Percentiles rank a stretch among this genome's conserved stretches.
Conservation (phyloP, 2,888 invertebrate species). For the Melitaea athalia region DNA sequence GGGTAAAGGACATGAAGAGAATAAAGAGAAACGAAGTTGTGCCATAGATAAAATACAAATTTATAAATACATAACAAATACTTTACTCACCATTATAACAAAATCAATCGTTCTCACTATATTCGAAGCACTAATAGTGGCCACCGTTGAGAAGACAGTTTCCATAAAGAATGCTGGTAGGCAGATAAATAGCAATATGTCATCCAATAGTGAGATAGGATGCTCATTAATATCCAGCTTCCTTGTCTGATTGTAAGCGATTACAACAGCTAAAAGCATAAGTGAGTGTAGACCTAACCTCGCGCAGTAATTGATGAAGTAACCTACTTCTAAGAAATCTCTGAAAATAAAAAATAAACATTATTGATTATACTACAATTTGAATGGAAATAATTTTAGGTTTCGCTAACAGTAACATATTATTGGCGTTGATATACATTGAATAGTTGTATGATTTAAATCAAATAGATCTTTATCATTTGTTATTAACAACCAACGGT, state of each 20-base stretch:
- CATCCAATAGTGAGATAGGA: conserved; percentile 85
- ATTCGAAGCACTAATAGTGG: conserved; percentile 81
- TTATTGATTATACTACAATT: not conserved
- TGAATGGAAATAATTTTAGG: too few relatives aligned
- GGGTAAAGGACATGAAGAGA: too few relatives aligned
- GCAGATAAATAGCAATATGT: conserved; percentile 86
- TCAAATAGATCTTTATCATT: too few relatives aligned
- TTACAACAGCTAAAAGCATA: conserved; percentile 82
- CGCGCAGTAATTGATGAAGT: conserved; percentile 76
- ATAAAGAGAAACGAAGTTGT: too few relatives aligned
- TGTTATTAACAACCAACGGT: too few relatives aligned
- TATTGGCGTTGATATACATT: too few relatives aligned
- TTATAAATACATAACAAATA: too few relatives aligned
- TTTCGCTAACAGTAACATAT: too few relatives aligned
- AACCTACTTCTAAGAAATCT: conserved; percentile 72
- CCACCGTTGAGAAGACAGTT: conserved; percentile 85
- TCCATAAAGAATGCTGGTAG: conserved; percentile 88
- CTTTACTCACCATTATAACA: conserved; percentile 77
- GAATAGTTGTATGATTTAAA: too few relatives aligned
- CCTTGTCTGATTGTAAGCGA: conserved; percentile 84
- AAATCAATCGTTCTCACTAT: conserved; percentile 78
- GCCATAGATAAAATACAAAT: too few relatives aligned
- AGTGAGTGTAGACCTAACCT: conserved; percentile 79
- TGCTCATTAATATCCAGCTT: conserved; percentile 85
- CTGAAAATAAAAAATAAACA: conserved; percentile 57